phyloP scores from a whole-genome alignment of 1,140 invertebrate genomes.

The Epicauta chinensis region DNA sequence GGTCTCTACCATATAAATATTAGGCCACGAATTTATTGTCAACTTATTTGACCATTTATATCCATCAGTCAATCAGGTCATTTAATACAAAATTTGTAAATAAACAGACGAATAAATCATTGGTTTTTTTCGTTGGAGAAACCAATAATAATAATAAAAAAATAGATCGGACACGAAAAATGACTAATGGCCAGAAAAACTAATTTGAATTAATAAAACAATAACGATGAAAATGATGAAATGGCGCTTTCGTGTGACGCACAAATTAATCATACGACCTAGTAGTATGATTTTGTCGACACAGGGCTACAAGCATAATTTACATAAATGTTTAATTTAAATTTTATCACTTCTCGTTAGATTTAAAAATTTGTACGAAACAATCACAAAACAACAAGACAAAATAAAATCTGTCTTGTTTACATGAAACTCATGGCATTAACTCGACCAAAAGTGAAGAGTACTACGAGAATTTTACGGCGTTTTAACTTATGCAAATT shows the following conservation, averaged over 20 bases:
- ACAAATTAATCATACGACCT: constrained; percentile 21
- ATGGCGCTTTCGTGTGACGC: not conserved
- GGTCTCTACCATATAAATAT: not conserved
- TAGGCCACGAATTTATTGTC: not conserved
- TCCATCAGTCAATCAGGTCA: constrained; percentile 15
- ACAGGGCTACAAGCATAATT: constrained; percentile 20
- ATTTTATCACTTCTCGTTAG: constrained; percentile 19
- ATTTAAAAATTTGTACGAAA: constrained; percentile 15
- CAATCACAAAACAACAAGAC: constrained; percentile 10
- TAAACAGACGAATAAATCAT: too few relatives aligned
- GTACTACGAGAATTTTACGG: not conserved
- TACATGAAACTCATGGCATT: constrained; percentile 20
- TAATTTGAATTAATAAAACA: constrained; percentile 12
- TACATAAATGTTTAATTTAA: constrained; percentile 26
- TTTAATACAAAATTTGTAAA: not conserved
- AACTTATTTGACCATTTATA: constrained; percentile 24
- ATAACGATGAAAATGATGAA: constrained; percentile 12
- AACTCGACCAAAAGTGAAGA: constrained; percentile 13
- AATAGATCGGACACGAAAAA: not conserved
- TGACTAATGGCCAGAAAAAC: not conserved
- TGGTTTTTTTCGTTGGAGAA: too few relatives aligned
- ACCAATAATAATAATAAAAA: too few relatives aligned
- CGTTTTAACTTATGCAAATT: constrained; percentile 2
- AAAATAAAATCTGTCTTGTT: constrained; percentile 13
- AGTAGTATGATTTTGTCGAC: constrained; percentile 23